phyloP scores from a whole-genome alignment of 2,797 vertebrate genomes.

The Rhadinocentrus ornatus region DNA sequence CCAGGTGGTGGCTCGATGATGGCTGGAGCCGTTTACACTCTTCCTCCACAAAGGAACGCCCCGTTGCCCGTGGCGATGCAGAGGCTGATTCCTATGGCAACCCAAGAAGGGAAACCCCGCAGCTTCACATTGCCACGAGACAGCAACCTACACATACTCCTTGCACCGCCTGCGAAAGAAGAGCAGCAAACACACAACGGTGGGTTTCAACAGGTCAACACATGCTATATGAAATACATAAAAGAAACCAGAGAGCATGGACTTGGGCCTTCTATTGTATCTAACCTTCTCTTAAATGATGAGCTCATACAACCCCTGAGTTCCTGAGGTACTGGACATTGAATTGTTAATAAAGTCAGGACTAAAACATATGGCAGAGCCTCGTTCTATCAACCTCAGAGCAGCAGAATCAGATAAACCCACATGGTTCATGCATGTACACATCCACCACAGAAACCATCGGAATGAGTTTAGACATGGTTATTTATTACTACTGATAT shows the following conservation, averaged over 20 bases:
- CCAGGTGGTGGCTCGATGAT: slow-evolving; percentile 77
- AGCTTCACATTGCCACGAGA: slow-evolving; percentile 97
- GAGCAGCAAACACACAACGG: slow-evolving; percentile 86
- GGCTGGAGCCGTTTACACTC: slow-evolving; percentile 84
- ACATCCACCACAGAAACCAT: no score
- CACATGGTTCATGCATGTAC: no score
- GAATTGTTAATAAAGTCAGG: no score
- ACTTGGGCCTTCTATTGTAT: no score
- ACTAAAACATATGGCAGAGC: no score
- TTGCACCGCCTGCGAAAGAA: slow-evolving; percentile 84
- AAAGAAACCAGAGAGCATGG: neutral
- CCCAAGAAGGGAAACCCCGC: slow-evolving; percentile 89
- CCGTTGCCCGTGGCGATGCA: slow-evolving; percentile 77
- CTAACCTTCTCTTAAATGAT: no score
- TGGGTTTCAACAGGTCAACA: slow-evolving; percentile 68
- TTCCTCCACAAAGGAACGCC: slow-evolving; percentile 76
- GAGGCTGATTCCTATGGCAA: slow-evolving; percentile 76
- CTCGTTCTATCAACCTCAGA: no score
- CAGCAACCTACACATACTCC: slow-evolving; percentile 91
- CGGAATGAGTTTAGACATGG: no score
- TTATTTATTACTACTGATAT: no score
- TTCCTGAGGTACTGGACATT: no score
- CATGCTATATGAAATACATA: neutral
- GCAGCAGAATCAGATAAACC: no score
- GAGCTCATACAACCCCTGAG: no score